These are phyloP conservation scores for Nannobrachium achirus DNA, from an alignment of 2,113 vertebrate species.

Conservation along the genomic window DNA sequence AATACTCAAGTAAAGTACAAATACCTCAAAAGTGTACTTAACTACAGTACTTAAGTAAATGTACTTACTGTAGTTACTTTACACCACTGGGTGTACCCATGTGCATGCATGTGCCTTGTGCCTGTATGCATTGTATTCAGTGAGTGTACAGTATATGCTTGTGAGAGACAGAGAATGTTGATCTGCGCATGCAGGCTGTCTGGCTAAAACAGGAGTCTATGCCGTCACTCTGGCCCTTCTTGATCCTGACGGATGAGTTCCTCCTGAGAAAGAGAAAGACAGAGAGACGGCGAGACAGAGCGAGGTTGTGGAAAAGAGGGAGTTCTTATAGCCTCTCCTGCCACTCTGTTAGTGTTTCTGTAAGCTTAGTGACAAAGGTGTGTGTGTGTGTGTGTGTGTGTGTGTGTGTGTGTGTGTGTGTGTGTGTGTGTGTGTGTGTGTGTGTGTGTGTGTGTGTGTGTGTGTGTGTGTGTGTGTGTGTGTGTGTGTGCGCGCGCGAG, in stretches of 20 bases:
- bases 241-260: constrained; percentile 80
- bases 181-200: too few relatives aligned
- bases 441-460: constrained; percentile 33
- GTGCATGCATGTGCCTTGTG: constrained; percentile 36
- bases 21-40: too few relatives aligned
- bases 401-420: constrained; percentile 34
- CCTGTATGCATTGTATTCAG: constrained; percentile 27
- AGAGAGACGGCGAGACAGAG: constrained; percentile 49
- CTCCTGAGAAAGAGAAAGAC: constrained; percentile 63
- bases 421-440: constrained; percentile 23
- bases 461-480: constrained; percentile 47
- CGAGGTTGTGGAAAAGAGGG: constrained; percentile 55
- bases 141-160: constrained; percentile 24
- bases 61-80: too few relatives aligned
- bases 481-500: not conserved
- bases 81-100: constrained; percentile 28
- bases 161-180: constrained; percentile 68
- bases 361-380: constrained; percentile 80
- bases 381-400: constrained; percentile 57
- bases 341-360: constrained; percentile 77
- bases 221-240: constrained; percentile 72
- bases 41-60: too few relatives aligned
- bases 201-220: constrained; percentile 78
- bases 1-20: too few relatives aligned
- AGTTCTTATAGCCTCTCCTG: constrained; percentile 78